These are phyloP conservation scores for Rhizoglyphus robini DNA, from an alignment of 1,140 invertebrate genomes.

Conservation along the genomic window DNA sequence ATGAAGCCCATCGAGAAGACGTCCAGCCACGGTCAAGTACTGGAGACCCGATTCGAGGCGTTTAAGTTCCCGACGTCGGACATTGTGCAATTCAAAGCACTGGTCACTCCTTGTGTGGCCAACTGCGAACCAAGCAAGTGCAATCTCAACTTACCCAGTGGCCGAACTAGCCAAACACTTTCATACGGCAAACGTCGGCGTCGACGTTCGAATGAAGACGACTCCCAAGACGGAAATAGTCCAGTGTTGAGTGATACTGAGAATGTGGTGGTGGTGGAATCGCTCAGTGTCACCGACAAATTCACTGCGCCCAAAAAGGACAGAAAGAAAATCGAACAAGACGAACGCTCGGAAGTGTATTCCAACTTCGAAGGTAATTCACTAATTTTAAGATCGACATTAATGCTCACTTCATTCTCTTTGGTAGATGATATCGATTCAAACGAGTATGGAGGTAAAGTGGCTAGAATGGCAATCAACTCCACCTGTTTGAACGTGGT, in stretches of 20 bases:
- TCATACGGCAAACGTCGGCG: slow-evolving; percentile 20
- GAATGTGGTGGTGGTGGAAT: slow-evolving; percentile 70
- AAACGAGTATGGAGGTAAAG: too few species aligned
- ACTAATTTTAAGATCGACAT: not conserved
- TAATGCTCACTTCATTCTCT: not conserved
- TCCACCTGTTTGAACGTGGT: not conserved
- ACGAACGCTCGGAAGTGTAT: not conserved
- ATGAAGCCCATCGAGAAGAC: slow-evolving; percentile 52
- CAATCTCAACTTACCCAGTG: slow-evolving; percentile 61
- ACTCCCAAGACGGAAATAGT: slow-evolving; percentile 29
- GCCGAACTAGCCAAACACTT: slow-evolving; percentile 40
- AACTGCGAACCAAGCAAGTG: slow-evolving; percentile 68
- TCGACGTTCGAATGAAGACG: not conserved
- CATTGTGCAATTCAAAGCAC: slow-evolving; percentile 79
- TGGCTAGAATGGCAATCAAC: not conserved
- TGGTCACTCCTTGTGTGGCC: slow-evolving; percentile 84
- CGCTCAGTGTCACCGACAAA: slow-evolving; percentile 80
- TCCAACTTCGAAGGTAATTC: slow-evolving; percentile 5
- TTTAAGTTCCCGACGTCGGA: slow-evolving; percentile 91
- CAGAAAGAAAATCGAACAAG: slow-evolving; percentile 9
- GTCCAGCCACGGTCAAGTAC: slow-evolving; percentile 11
- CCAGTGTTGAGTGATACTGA: slow-evolving; percentile 35
- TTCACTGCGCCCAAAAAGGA: slow-evolving; percentile 40
- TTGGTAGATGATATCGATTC: not conserved
- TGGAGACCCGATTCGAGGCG: slow-evolving; percentile 41